Conservation (phyloP, 1,140 invertebrate genomes). For the Orchesella cincta region DNA sequence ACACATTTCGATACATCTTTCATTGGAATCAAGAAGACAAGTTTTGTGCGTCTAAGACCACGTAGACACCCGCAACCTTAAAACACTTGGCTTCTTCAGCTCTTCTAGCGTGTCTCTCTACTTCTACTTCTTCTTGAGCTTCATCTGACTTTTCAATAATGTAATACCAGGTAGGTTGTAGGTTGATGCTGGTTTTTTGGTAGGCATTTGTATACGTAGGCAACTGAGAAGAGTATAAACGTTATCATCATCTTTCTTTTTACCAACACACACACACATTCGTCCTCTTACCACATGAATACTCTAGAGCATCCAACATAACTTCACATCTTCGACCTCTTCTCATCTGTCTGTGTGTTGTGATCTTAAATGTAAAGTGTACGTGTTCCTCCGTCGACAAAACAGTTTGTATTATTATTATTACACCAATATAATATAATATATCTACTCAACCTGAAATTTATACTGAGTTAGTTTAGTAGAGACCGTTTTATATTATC, state of each 20-base stretch:
- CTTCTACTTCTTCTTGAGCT: not conserved
- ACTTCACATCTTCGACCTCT: not conserved
- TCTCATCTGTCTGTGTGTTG: slow-evolving; percentile 6
- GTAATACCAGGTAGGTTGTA: too few species aligned
- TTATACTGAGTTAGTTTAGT: not conserved
- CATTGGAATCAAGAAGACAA: not conserved
- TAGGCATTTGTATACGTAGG: too few species aligned
- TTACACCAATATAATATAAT: not conserved
- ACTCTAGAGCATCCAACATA: not conserved
- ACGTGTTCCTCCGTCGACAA: slow-evolving; percentile 4
- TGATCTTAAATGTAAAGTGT: not conserved
- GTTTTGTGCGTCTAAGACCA: not conserved
- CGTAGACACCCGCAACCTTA: not conserved
- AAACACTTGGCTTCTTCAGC: not conserved
- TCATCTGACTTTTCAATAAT: too few species aligned
- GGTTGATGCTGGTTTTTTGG: too few species aligned
- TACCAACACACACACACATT: too few species aligned
- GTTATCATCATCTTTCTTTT: too few species aligned
- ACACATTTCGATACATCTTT: slow-evolving; percentile 1
- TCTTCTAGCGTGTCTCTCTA: not conserved
- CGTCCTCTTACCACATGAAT: too few species aligned
- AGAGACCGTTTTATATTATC: too few species aligned
- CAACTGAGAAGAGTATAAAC: too few species aligned
- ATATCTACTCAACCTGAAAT: slow-evolving; percentile 14
- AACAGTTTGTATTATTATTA: slow-evolving; percentile 18